phyloP scores from a whole-genome alignment of 2,888 invertebrate genomes.

The Vanessa cardui region DNA sequence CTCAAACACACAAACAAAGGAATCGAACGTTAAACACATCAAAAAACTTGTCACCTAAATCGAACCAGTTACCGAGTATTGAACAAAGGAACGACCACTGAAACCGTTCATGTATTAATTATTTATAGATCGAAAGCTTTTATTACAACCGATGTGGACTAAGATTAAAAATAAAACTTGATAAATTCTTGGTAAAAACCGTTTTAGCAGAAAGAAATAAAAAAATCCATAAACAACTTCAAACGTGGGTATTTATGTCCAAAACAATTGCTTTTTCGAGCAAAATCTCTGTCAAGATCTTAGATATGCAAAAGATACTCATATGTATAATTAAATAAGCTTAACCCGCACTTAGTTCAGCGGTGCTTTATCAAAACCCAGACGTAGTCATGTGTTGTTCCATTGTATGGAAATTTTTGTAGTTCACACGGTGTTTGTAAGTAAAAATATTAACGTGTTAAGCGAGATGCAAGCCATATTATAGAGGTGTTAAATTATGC shows the following conservation, averaged over 20 bases:
- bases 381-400: constrained; percentile 24
- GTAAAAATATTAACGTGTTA: not conserved
- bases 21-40: too few species aligned
- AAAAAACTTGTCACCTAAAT: too few species aligned
- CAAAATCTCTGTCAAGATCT: constrained; percentile 5
- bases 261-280: not conserved
- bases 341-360: constrained; percentile 21
- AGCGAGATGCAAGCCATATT: not conserved
- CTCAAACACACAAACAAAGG: too few species aligned
- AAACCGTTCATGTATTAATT: too few species aligned
- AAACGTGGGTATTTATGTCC: not conserved
- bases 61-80: too few species aligned
- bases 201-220: not conserved
- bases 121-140: too few species aligned
- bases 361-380: constrained; percentile 11
- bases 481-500: not conserved
- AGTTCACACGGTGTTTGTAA: constrained; percentile 27
- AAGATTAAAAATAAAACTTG: too few species aligned
- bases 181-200: too few species aligned
- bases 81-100: too few species aligned
- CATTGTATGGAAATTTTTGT: constrained; percentile 29
- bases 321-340: constrained; percentile 17
- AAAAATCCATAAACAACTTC: not conserved
- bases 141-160: too few species aligned
- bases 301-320: constrained; percentile 14